A percentile compares a stretch with the other conserved stretches of the same genome.
Evolutionary conservation across 2,797 vertebrate species (phyloP).

Genomic region (Eulemur rubriventer): DNA sequence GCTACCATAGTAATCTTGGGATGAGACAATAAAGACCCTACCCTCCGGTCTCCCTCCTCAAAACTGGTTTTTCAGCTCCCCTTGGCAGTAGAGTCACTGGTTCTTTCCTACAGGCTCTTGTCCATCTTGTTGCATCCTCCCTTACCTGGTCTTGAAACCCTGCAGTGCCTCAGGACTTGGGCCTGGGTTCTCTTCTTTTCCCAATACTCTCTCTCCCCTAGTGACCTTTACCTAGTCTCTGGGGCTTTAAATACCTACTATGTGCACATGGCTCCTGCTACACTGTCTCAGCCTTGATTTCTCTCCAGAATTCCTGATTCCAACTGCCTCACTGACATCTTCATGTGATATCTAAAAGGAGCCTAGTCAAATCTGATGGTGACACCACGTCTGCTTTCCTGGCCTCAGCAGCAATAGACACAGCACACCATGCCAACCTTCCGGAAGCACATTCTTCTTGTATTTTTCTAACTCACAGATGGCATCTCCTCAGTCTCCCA

Average conservation of each 20-base stretch:
- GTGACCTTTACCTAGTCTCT: not conserved
- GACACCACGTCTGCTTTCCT: not conserved
- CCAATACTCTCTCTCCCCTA: not conserved
- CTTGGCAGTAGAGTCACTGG: not conserved
- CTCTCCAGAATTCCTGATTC: constrained; percentile 17
- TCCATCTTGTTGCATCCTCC: not conserved
- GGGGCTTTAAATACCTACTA: not conserved
- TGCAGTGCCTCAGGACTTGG: not conserved
- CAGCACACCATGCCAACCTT: not conserved
- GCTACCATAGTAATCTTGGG: not conserved
- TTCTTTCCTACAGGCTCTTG: not conserved
- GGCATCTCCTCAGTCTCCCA: not conserved
- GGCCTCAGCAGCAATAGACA: not conserved
- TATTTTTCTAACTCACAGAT: not conserved
- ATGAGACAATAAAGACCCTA: not conserved
- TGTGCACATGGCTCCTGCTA: not conserved
- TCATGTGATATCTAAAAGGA: not conserved
- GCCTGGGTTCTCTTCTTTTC: not conserved
- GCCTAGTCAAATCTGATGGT: not conserved
- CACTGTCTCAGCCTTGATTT: not conserved
- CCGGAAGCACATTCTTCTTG: not conserved
- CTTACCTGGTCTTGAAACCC: not conserved
- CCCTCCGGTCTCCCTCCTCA: not conserved
- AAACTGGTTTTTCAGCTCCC: not conserved
- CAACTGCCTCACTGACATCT: not conserved